These are phyloP conservation scores for Apocrypta bakeri DNA, from an alignment of 1,140 invertebrate species.

Conservation along the genomic window DNA sequence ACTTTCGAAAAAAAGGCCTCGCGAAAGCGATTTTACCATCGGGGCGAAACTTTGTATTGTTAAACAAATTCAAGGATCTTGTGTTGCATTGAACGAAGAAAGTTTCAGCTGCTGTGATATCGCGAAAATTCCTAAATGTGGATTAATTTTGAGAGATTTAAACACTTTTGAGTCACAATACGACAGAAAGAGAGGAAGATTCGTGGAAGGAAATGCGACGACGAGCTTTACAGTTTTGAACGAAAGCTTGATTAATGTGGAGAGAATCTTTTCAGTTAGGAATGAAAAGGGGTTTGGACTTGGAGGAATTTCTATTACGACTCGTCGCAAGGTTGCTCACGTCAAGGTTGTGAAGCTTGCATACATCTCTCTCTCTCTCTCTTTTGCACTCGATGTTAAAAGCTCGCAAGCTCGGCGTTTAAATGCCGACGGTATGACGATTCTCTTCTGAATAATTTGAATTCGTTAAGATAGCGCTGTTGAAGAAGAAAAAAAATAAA, in stretches of 20 bases:
- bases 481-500: neutral
- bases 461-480: neutral
- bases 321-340: neutral
- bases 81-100: neutral
- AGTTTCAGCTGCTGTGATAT: neutral
- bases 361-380: neutral
- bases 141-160: neutral
- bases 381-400: neutral
- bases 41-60: too few relatives aligned
- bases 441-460: neutral
- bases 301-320: conserved; percentile 27
- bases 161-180: neutral
- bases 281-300: conserved; percentile 31
- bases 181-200: too few relatives aligned
- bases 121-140: neutral
- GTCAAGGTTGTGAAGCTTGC: neutral
- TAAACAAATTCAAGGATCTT: too few relatives aligned
- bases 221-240: conserved; percentile 20
- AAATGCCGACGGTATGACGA: neutral
- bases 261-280: conserved; percentile 25
- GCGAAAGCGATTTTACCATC: too few relatives aligned
- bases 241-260: conserved; percentile 36
- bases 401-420: neutral
- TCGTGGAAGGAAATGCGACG: neutral
- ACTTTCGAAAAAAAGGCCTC: neutral